A percentile compares a stretch with the other conserved stretches of the same genome.
Evolutionary conservation across 2,113 vertebrate species (phyloP).

Genomic region (Tragelaphus imberbis): DNA sequence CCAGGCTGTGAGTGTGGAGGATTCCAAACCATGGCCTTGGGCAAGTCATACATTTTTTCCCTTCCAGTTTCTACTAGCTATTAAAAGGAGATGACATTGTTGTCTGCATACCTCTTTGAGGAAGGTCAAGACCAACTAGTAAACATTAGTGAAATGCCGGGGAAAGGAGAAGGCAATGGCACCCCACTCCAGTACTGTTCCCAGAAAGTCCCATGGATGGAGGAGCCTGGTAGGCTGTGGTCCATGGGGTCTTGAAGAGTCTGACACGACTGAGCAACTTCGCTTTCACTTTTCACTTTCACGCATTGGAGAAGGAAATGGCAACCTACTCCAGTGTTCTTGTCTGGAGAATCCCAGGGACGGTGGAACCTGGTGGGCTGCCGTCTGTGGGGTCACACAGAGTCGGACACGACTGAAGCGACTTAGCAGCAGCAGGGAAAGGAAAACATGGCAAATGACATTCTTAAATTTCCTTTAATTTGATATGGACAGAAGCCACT

Average conservation of each 20-base stretch:
- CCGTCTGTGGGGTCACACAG: too few relatives aligned
- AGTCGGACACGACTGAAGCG: too few relatives aligned
- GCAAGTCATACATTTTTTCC: background rate
- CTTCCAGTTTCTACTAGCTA: background rate
- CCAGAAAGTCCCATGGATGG: too few relatives aligned
- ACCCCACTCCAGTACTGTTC: too few relatives aligned
- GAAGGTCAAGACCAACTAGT: background rate
- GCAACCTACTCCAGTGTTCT: too few relatives aligned
- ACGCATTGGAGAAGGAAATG: too few relatives aligned
- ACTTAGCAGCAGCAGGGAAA: background rate
- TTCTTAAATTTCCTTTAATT: constrained; percentile 9
- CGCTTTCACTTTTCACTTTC: too few relatives aligned
- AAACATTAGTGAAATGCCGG: background rate
- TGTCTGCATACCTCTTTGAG: background rate
- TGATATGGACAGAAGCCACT: background rate
- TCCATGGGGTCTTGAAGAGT: too few relatives aligned
- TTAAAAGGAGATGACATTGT: background rate
- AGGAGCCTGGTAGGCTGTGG: too few relatives aligned
- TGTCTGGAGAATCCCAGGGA: too few relatives aligned
- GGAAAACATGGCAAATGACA: background rate
- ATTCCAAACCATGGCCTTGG: background rate
- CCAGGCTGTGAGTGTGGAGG: background rate
- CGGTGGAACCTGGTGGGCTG: too few relatives aligned
- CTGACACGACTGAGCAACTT: too few relatives aligned
- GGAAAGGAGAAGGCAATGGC: background rate